Evolutionary conservation across 2,888 invertebrate species (phyloP).

Genomic region (Tetramorium bicarinatum): DNA sequence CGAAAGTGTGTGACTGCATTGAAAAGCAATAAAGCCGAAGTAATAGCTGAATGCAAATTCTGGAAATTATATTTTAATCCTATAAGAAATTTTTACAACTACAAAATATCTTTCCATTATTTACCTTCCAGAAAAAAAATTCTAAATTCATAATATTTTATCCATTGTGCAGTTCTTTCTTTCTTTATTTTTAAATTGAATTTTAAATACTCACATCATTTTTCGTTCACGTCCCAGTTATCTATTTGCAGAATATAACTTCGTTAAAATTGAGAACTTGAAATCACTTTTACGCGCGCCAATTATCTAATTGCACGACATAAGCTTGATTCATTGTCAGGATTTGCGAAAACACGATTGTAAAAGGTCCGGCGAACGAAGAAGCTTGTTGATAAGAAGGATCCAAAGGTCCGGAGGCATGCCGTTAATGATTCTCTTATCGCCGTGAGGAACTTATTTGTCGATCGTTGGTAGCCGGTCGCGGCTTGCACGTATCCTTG

Average conservation of each 20-base stretch:
- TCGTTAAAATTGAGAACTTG: not conserved
- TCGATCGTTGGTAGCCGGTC: conserved; percentile 46
- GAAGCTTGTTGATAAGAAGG: conserved; percentile 56
- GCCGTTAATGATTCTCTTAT: conserved; percentile 61
- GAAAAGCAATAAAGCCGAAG: not conserved
- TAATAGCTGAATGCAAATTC: not conserved
- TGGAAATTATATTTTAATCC: not conserved
- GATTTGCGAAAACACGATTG: conserved; percentile 17
- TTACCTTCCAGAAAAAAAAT: not conserved
- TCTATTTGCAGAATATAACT: not conserved
- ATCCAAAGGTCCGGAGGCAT: conserved; percentile 63
- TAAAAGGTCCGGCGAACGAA: conserved; percentile 20
- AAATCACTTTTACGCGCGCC: not conserved
- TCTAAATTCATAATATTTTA: not conserved
- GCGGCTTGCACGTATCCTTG: conserved; percentile 57
- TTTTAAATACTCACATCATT: not conserved
- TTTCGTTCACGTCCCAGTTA: not conserved
- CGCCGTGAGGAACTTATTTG: conserved; percentile 61
- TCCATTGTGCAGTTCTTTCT: not conserved
- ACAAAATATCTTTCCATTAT: not conserved
- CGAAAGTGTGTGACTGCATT: not conserved
- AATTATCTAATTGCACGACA: conserved; percentile 12
- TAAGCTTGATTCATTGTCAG: conserved; percentile 41
- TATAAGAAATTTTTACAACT: not conserved
- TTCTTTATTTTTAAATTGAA: not conserved